phyloP scores from a whole-genome alignment of 2,113 vertebrate species.

The Myotis davidii region DNA sequence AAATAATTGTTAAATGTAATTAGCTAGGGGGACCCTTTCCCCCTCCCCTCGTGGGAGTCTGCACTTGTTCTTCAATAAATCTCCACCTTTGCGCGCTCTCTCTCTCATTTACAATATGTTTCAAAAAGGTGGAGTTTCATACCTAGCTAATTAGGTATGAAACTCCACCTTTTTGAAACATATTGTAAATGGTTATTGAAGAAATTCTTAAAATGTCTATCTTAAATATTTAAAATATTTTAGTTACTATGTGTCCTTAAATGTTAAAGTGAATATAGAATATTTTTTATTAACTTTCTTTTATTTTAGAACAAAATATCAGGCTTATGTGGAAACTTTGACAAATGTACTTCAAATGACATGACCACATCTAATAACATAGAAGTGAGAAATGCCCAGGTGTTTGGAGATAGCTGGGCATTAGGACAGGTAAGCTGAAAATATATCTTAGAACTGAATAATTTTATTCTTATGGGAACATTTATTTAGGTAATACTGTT shows the following conservation, averaged over 20 bases:
- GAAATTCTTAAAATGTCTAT: not conserved
- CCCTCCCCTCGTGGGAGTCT: no score
- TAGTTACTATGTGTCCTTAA: conserved; percentile 1
- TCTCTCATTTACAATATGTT: no score
- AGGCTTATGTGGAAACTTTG: conserved; percentile 98
- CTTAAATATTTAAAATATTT: not conserved
- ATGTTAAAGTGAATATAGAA: not conserved
- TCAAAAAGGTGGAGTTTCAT: no score
- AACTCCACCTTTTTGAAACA: not conserved
- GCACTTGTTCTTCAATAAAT: no score
- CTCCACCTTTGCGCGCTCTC: no score
- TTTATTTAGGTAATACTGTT: not conserved
- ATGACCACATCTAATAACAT: conserved; percentile 98
- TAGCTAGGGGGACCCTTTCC: not conserved
- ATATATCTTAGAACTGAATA: not conserved
- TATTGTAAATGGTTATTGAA: not conserved
- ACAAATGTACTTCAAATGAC: conserved; percentile 97
- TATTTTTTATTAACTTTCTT: not conserved
- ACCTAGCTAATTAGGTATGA: no score
- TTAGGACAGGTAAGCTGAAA: conserved; percentile 92
- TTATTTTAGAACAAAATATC: conserved; percentile 90
- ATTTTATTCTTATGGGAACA: not conserved
- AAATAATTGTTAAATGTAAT: conserved; percentile 13
- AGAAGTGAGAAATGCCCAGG: conserved; percentile 97
- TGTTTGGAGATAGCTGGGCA: conserved; percentile 98